phyloP scores from a whole-genome alignment of 2,888 invertebrate species.

The Drosophila anomalata region DNA sequence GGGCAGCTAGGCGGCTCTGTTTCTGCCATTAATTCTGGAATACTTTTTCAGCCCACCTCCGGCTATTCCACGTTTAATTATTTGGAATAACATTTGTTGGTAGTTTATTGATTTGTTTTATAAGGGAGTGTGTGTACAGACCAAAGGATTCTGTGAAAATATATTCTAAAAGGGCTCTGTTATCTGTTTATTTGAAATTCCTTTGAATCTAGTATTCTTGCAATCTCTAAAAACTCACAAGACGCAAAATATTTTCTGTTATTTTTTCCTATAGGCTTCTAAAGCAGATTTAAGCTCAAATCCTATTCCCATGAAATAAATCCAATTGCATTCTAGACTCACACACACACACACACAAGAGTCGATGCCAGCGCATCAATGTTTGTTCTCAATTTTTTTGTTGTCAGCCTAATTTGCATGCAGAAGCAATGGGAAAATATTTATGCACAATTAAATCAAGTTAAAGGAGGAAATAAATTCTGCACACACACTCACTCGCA shows the following conservation, averaged over 20 bases:
- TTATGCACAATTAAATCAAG: conserved; percentile 80
- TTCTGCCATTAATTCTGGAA: conserved; percentile 26
- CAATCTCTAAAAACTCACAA: not conserved
- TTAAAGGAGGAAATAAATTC: conserved; percentile 73
- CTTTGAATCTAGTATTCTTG: not conserved
- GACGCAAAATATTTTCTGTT: not conserved
- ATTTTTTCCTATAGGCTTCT: not conserved
- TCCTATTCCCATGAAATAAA: conserved; percentile 37
- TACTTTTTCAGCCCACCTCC: not conserved
- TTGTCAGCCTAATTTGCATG: conserved; percentile 70
- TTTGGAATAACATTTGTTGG: conserved; percentile 6
- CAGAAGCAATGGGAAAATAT: conserved; percentile 70
- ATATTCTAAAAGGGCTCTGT: no score
- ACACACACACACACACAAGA: no score
- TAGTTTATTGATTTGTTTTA: not conserved
- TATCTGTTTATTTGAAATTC: no score
- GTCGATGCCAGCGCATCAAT: conserved; percentile 8
- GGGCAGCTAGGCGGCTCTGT: conserved; percentile 3
- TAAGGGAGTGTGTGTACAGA: not conserved
- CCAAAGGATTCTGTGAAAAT: no score
- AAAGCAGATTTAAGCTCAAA: not conserved
- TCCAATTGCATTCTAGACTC: conserved; percentile 35
- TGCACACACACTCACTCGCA: conserved; percentile 18
- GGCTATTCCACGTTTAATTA: not conserved
- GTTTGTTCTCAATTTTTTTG: conserved; percentile 13